These are phyloP conservation scores for Mantis religiosa DNA, from an alignment of 2,888 invertebrate genomes.

Conservation along the genomic window DNA sequence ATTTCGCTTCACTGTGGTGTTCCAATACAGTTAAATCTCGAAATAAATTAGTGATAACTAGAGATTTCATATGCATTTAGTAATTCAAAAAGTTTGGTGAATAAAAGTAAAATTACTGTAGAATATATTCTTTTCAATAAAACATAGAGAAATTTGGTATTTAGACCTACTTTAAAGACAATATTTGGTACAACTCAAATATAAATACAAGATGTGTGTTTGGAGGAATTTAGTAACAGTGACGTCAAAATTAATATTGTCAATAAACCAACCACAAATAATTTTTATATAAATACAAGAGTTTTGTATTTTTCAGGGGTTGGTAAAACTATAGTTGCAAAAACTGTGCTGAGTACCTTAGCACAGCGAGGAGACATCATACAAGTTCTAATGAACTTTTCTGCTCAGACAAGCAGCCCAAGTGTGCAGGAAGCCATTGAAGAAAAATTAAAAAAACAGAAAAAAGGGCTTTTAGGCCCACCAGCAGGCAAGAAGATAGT, in stretches of 20 bases:
- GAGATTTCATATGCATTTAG: too few relatives aligned
- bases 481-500: slow-evolving; percentile 78
- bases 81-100: too few relatives aligned
- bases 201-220: background rate
- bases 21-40: too few relatives aligned
- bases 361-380: slow-evolving; percentile 56
- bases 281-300: background rate
- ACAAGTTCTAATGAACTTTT: slow-evolving; percentile 80
- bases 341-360: slow-evolving; percentile 66
- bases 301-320: slow-evolving; percentile 56
- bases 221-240: too few relatives aligned
- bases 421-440: slow-evolving; percentile 83
- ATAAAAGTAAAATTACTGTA: too few relatives aligned
- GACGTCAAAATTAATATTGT: too few relatives aligned
- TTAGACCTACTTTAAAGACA: background rate
- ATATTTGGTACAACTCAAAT: background rate
- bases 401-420: slow-evolving; percentile 83
- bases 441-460: slow-evolving; percentile 75
- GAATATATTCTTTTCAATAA: background rate
- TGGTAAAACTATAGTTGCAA: slow-evolving; percentile 83
- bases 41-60: too few relatives aligned
- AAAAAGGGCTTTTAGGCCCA: slow-evolving; percentile 73
- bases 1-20: too few relatives aligned
- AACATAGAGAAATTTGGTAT: background rate
- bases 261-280: too few relatives aligned